Conservation (phyloP, 2,797 vertebrate genomes). For the Syngnathus acus region DNA sequence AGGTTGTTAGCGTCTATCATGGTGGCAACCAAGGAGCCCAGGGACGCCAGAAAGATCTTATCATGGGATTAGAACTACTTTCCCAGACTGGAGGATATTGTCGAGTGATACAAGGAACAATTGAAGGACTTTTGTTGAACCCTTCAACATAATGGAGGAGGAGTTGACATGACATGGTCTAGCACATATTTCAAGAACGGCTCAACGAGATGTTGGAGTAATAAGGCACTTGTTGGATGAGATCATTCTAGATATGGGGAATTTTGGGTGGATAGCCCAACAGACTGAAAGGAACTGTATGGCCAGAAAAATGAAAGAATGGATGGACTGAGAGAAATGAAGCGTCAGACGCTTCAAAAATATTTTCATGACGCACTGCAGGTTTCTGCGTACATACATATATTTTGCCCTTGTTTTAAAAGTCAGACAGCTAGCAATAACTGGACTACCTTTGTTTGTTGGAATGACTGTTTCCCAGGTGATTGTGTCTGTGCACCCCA, state of each 20-base stretch:
- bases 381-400: no score
- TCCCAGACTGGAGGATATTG: neutral
- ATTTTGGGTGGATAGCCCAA: neutral
- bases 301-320: neutral
- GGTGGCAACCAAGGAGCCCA: slow-evolving; percentile 3
- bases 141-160: slow-evolving; percentile 6
- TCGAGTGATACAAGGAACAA: neutral
- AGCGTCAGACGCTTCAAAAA: neutral
- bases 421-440: no score
- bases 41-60: slow-evolving; percentile 12
- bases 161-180: slow-evolving; percentile 5
- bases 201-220: slow-evolving; percentile 4
- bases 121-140: slow-evolving; percentile 9
- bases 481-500: neutral
- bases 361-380: no score
- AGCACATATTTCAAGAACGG: neutral
- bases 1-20: slow-evolving; percentile 11
- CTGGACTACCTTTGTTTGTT: no score
- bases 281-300: neutral
- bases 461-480: neutral
- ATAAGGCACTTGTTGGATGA: neutral
- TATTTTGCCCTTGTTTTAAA: neutral
- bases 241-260: slow-evolving; percentile 5
- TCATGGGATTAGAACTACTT: slow-evolving; percentile 1
- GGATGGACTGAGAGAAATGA: neutral